Percentiles rank a stretch among this genome's conserved stretches.
phyloP scores from a whole-genome alignment of 2,888 invertebrate species.

The Melipona bicolor region DNA sequence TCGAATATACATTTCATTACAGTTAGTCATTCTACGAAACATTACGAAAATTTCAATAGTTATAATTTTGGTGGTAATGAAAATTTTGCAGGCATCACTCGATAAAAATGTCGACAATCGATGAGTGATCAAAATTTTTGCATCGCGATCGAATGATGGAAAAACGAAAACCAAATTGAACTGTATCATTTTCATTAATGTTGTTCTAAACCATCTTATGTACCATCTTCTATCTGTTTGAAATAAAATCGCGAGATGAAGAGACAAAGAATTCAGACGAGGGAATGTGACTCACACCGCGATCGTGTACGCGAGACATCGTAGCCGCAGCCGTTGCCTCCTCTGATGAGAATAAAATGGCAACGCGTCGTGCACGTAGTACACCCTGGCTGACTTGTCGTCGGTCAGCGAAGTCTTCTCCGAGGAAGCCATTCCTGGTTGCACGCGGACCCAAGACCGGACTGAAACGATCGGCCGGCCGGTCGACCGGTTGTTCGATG shows the following conservation, averaged over 20 bases:
- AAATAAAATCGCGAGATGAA: too few relatives aligned
- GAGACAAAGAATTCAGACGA: not conserved
- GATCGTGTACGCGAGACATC: conserved; percentile 67
- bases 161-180: not conserved
- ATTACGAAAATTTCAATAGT: not conserved
- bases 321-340: conserved; percentile 64
- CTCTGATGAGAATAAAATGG: conserved; percentile 70
- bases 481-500: conserved; percentile 42
- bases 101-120: not conserved
- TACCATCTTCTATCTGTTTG: not conserved
- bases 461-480: conserved; percentile 48
- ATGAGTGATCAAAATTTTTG: not conserved
- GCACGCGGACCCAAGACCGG: conserved; percentile 30
- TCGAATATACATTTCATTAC: not conserved
- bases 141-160: not conserved
- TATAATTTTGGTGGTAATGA: too few relatives aligned
- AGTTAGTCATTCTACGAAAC: not conserved
- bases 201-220: not conserved
- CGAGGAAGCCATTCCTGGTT: conserved; percentile 60
- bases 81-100: not conserved
- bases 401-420: conserved; percentile 72
- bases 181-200: not conserved
- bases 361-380: conserved; percentile 66
- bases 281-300: conserved; percentile 67
- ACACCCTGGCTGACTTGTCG: conserved; percentile 51